Conservation (phyloP, 2,113 vertebrate species). For the Carettochelys insculpta region DNA sequence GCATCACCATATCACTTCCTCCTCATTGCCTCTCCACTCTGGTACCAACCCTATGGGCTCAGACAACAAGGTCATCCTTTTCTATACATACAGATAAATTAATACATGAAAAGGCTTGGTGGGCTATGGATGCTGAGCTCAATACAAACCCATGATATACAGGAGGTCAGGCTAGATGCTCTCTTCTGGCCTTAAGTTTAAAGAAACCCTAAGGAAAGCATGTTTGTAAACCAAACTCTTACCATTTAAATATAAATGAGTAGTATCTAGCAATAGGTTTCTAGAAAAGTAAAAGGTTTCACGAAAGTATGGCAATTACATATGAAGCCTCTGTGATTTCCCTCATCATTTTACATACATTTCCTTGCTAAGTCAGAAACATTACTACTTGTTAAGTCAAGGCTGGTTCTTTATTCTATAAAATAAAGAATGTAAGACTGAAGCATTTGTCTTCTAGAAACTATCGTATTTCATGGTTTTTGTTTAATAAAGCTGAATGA, state of each 20-base stretch:
- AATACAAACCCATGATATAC: conserved; percentile 7
- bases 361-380: conserved; percentile 13
- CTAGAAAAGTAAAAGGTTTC: conserved; percentile 5
- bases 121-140: conserved; percentile 23
- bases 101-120: background rate
- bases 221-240: background rate
- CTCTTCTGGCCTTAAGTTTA: background rate
- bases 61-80: background rate
- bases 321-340: background rate
- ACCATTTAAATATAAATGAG: background rate
- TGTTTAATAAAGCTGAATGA: conserved; percentile 8
- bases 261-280: background rate
- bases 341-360: background rate
- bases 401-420: background rate
- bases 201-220: background rate
- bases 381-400: background rate
- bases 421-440: background rate
- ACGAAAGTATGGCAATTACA: conserved; percentile 39
- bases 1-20: conserved; percentile 14
- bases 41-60: background rate
- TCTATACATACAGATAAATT: background rate
- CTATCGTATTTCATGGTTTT: conserved; percentile 23
- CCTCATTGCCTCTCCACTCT: conserved; percentile 33
- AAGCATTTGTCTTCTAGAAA: conserved; percentile 25
- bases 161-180: background rate